Evolutionary conservation across 2,888 invertebrate genomes (phyloP).

Genomic region (Antheraea yamamai): DNA sequence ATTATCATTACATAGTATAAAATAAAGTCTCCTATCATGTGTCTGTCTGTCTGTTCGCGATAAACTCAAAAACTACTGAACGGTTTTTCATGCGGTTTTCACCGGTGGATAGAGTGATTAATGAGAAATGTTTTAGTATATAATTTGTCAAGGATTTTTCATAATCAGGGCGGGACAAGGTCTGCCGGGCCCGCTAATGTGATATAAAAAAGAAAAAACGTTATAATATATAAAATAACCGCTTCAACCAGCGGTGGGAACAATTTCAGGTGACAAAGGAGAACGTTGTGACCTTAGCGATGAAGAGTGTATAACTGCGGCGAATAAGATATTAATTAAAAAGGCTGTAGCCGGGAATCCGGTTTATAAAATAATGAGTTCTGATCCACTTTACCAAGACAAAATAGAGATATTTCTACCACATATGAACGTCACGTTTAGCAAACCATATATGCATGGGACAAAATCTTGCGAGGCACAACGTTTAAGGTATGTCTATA

Average conservation of each 20-base stretch:
- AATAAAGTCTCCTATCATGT: too few species aligned
- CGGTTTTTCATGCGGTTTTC: too few species aligned
- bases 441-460: slow-evolving; percentile 16
- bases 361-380: background rate
- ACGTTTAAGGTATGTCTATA: background rate
- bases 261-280: slow-evolving; percentile 3
- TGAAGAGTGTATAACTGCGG: background rate
- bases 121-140: too few species aligned
- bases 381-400: slow-evolving; percentile 9
- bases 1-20: too few species aligned
- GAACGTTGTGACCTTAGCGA: background rate
- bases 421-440: slow-evolving; percentile 14
- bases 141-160: too few species aligned
- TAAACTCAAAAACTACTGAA: too few species aligned
- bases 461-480: background rate
- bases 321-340: background rate
- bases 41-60: too few species aligned
- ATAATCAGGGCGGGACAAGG: too few species aligned
- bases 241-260: background rate
- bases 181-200: too few species aligned
- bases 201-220: too few species aligned
- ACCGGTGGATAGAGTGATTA: too few species aligned
- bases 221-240: too few species aligned
- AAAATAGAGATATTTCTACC: background rate
- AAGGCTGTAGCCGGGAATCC: slow-evolving; percentile 5